Conservation (phyloP, 1,140 invertebrate genomes). For the Drosophila nikananu region DNA sequence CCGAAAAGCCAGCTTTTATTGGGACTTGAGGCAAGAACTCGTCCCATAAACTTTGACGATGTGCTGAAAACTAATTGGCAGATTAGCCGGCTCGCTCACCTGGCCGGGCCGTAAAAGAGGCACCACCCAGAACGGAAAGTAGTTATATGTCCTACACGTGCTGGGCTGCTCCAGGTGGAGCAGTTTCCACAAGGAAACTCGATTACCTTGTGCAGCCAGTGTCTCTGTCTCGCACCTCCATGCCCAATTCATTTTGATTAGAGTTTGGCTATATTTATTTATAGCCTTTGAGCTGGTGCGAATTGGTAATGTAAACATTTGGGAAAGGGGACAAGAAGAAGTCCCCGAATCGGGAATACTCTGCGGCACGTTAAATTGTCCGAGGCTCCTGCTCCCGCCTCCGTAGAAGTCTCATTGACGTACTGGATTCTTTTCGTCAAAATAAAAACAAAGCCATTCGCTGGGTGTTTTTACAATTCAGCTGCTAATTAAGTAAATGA, state of each 20-base stretch:
- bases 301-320: constrained; percentile 45
- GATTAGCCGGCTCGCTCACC: constrained; percentile 29
- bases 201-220: constrained; percentile 5
- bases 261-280: constrained; percentile 32
- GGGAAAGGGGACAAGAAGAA: too few species aligned
- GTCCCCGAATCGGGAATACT: constrained; percentile 14
- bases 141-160: constrained; percentile 30
- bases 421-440: constrained; percentile 15
- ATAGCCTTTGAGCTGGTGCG: constrained; percentile 24
- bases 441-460: constrained; percentile 30
- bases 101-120: constrained; percentile 10
- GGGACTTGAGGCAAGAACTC: constrained; percentile 24
- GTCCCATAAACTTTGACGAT: constrained; percentile 66
- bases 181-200: background rate
- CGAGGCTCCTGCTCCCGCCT: background rate
- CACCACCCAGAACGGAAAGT: constrained; percentile 24
- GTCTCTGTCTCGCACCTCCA: constrained; percentile 49
- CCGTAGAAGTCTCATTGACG: constrained; percentile 2
- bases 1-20: constrained; percentile 51
- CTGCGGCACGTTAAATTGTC: constrained; percentile 16
- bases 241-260: constrained; percentile 54
- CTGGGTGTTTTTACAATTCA: constrained; percentile 49
- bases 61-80: constrained; percentile 62
- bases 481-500: constrained; percentile 74
- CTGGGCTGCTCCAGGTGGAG: background rate